These are phyloP conservation scores for Cryptocephalus moraei DNA, from an alignment of 2,888 invertebrate genomes.

Conservation along the genomic window DNA sequence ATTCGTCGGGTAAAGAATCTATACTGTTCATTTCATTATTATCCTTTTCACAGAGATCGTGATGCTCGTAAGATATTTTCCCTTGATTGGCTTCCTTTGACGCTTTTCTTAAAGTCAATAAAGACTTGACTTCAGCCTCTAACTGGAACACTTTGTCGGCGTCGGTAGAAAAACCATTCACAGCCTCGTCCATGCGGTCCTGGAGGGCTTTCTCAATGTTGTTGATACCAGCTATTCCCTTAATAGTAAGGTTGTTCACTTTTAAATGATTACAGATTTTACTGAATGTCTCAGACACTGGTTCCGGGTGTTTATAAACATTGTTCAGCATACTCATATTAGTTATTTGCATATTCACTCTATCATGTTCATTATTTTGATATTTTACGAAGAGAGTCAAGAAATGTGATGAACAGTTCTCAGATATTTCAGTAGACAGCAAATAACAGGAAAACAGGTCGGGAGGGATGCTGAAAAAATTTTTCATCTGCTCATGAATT, in stretches of 20 bases:
- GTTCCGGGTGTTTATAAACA: constrained; percentile 28
- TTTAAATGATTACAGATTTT: constrained; percentile 25
- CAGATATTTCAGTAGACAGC: constrained; percentile 44
- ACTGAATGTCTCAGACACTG: constrained; percentile 25
- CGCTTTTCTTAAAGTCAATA: no score
- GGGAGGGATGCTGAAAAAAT: no score
- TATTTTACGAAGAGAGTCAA: constrained; percentile 53
- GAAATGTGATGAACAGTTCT: constrained; percentile 48
- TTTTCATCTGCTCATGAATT: constrained; percentile 44
- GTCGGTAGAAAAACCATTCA: constrained; percentile 26
- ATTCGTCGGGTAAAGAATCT: no score
- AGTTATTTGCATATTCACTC: constrained; percentile 41
- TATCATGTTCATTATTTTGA: constrained; percentile 44
- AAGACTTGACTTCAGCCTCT: constrained; percentile 32
- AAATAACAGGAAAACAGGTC: constrained; percentile 48
- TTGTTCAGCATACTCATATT: constrained; percentile 37
- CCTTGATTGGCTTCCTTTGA: no score
- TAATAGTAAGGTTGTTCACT: constrained; percentile 19
- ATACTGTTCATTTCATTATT: no score
- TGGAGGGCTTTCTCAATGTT: constrained; percentile 32
- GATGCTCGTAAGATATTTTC: no score
- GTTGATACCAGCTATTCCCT: constrained; percentile 24
- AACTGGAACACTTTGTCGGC: constrained; percentile 32
- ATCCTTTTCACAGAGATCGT: no score
- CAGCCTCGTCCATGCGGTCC: constrained; percentile 26